Conservation (phyloP, 1,140 invertebrate species). For the Reticulitermes speratus region DNA sequence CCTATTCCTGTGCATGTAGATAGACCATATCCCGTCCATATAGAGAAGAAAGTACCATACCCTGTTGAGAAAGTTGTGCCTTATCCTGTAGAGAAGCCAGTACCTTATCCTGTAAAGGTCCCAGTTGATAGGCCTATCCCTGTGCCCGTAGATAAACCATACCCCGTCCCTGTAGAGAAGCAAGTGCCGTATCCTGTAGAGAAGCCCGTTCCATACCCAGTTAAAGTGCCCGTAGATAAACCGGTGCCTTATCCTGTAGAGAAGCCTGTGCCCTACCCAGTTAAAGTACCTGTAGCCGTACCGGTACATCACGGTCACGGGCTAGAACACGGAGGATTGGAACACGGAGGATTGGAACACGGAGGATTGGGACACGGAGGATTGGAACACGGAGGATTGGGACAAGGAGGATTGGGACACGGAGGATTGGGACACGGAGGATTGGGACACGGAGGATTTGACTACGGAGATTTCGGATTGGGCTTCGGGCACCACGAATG, state of each 20-base stretch:
- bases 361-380: too few relatives aligned
- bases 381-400: too few relatives aligned
- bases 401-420: too few relatives aligned
- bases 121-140: conserved; percentile 28
- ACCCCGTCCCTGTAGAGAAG: conserved; percentile 52
- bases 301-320: conserved; percentile 20
- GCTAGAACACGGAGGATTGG: not conserved
- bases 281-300: conserved; percentile 17
- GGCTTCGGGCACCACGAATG: too few relatives aligned
- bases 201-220: conserved; percentile 53
- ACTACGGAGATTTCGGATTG: too few relatives aligned
- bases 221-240: conserved; percentile 42
- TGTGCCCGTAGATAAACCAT: conserved; percentile 48
- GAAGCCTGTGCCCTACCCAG: conserved; percentile 21
- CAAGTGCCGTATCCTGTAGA: conserved; percentile 48
- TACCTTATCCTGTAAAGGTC: conserved; percentile 28
- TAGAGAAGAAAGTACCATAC: conserved; percentile 56
- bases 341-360: too few relatives aligned
- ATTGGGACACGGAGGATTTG: too few relatives aligned
- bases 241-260: conserved; percentile 24
- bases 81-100: conserved; percentile 28
- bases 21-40: conserved; percentile 53
- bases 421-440: too few relatives aligned
- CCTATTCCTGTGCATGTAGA: conserved; percentile 59
- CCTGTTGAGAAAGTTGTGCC: conserved; percentile 29